Evolutionary conservation across 1,140 invertebrate species (phyloP), one percentile per base, ranked within the genome.

Genomic region (Drosophila repleta): DNA sequence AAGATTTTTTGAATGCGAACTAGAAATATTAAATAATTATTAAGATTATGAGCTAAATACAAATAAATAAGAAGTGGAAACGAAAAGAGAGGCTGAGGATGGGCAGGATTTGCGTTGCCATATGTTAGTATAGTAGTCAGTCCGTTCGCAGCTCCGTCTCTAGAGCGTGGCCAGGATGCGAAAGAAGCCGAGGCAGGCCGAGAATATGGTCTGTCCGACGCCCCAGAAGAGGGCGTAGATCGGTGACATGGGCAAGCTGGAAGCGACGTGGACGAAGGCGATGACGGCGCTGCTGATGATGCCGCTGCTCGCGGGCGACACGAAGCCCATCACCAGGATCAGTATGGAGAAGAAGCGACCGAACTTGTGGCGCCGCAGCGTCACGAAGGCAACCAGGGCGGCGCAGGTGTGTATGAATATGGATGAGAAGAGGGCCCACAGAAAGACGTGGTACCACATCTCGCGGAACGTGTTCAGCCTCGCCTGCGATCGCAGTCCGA

Each of bases 381-480:
- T 97, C 43, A 95, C 95, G 92, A 98, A 97, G 18, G 97, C 96
- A 73, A 98, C 96, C 17, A 96, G 92, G n/a, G 96, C 96, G 63
- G 97, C 97, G 84, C 97, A 95, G 17, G 96, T 95, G 92, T 99
- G 97, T 49, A 98, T 96, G 90, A 98, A 95, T 83, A 98, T 94
- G 20, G 97, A 98, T 13, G 97, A 98, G 91, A 98, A 97, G 78
- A 99, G 93, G 15, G 97, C 96, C 97, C 97, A 98, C 60, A 98
- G 93, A 57, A 91, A 91, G 79, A 98, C 95, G 83, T 97, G 96
- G 92, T 98, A 98, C 97, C 97, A 98, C 96, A 99, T 99, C 92
- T 98, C 97, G 93, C 94, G 92, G 93, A 96, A 95, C 39, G 94
- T 94, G 90, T 94, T 93, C 49, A 95, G 92, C 3, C 72, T 75